phyloP scores from a whole-genome alignment of 2,113 vertebrate species.

The Trachemys scripta region DNA sequence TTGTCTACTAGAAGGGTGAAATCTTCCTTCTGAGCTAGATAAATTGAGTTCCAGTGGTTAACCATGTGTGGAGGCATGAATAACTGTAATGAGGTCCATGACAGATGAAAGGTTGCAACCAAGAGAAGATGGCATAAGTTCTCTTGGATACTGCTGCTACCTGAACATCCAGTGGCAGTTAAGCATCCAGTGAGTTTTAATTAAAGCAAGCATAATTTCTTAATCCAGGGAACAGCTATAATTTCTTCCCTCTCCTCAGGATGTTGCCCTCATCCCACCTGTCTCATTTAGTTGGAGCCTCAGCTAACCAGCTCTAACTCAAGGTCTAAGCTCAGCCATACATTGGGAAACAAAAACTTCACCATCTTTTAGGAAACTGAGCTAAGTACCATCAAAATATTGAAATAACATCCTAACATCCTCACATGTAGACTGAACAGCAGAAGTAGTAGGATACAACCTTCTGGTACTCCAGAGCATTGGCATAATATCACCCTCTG shows the following conservation, averaged over 20 bases:
- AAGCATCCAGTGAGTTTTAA: background rate
- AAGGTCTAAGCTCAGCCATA: background rate
- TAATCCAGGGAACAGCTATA: background rate
- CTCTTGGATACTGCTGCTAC: background rate
- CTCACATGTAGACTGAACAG: background rate
- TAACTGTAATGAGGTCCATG: background rate
- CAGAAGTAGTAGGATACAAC: background rate
- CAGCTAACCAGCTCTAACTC: background rate
- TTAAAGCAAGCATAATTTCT: background rate
- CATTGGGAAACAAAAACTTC: background rate
- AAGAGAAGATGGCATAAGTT: background rate
- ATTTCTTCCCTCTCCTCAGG: background rate
- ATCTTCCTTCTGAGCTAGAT: background rate
- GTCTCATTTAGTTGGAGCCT: too few species aligned
- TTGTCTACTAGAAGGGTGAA: background rate
- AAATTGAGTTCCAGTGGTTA: background rate
- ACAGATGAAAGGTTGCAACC: background rate
- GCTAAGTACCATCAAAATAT: conserved; percentile 24
- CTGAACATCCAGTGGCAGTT: background rate
- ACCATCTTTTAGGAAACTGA: conserved; percentile 25
- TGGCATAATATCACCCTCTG: background rate
- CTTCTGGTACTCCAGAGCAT: background rate
- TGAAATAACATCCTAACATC: background rate
- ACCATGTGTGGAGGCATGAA: background rate
- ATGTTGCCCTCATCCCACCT: background rate